These are phyloP conservation scores for Morus bassanus DNA, from an alignment of 2,797 vertebrate species.

Conservation along the genomic window DNA sequence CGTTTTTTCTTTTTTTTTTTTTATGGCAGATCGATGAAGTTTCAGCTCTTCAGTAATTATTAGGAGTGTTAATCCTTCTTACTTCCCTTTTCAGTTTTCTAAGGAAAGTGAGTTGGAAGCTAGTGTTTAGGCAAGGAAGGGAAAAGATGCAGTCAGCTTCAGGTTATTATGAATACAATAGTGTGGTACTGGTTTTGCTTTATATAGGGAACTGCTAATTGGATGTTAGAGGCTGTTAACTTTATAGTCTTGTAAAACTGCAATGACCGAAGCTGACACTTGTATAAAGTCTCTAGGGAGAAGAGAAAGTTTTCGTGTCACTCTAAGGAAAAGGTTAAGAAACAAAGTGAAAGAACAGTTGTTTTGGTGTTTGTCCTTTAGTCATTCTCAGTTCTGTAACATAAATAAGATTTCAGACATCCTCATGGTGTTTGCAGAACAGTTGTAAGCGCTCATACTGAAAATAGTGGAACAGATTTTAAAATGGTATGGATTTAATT, in stretches of 20 bases:
- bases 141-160: not conserved
- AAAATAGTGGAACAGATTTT: not conserved
- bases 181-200: constrained; percentile 53
- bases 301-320: not conserved
- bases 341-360: not conserved
- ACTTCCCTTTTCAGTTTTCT: not conserved
- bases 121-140: not conserved
- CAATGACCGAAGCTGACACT: constrained; percentile 19
- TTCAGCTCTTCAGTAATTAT: not conserved
- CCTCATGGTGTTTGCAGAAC: not conserved
- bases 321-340: not conserved
- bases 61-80: not conserved
- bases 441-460: not conserved
- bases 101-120: not conserved
- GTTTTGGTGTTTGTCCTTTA: not conserved
- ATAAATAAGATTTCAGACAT: not conserved
- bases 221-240: constrained; percentile 65
- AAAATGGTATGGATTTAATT: not conserved
- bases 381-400: not conserved
- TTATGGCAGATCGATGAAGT: not conserved
- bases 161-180: constrained; percentile 33
- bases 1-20: not conserved
- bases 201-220: constrained; percentile 65
- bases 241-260: constrained; percentile 71
- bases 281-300: not conserved